Conservation (phyloP, 2,113 vertebrate species). For the Muntiacus reevesi region DNA sequence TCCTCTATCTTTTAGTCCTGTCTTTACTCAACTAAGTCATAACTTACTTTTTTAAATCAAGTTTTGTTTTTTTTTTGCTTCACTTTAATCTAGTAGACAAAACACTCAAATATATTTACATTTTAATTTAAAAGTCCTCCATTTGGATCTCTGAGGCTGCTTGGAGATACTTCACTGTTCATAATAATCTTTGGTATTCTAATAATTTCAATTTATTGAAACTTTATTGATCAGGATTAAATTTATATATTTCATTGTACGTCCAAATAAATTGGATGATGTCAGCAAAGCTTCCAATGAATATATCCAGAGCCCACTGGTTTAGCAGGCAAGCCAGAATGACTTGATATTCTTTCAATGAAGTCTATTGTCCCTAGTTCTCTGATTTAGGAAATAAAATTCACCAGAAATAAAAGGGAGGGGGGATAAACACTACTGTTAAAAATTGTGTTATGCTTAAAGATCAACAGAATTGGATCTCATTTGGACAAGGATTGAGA, state of each 20-base stretch:
- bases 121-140: not conserved
- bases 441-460: not conserved
- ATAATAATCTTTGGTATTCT: not conserved
- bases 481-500: not conserved
- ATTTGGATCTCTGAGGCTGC: not conserved
- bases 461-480: not conserved
- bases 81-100: not conserved
- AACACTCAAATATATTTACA: not conserved
- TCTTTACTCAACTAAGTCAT: not conserved
- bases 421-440: too few relatives aligned
- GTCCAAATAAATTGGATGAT: not conserved
- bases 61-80: not conserved
- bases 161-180: not conserved
- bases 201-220: not conserved
- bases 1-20: not conserved
- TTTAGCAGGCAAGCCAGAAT: not conserved
- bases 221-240: not conserved
- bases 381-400: not conserved
- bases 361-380: not conserved
- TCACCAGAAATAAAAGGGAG: not conserved
- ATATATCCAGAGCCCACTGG: not conserved
- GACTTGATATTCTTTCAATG: not conserved
- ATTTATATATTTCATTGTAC: not conserved
- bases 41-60: not conserved
- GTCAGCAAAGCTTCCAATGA: not conserved